Evolutionary conservation across 2,888 invertebrate genomes (phyloP), one percentile per base, ranked within the genome.

Genomic region (Nomada ferruginata): DNA sequence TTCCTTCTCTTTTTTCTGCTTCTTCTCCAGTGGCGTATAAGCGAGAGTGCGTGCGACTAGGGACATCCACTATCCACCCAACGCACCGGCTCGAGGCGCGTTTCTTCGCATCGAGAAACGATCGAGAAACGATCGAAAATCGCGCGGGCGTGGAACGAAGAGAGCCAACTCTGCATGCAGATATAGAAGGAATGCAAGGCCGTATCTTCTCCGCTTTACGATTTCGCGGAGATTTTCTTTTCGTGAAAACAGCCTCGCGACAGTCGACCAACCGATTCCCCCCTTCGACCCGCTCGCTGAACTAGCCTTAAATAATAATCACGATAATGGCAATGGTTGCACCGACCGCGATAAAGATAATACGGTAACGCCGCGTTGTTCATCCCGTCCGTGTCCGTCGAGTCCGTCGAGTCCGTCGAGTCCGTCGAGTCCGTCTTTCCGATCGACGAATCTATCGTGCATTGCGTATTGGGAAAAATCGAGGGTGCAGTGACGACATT

Each of bases 361-460:
- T 65, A 69, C 59, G 70, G 77, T 69, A 64, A 70, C n/a, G 63
- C 47, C 77, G 84, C 69, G 79, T 68, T 81, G 26, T 86, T 79
- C 82, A 82, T 79, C 84, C 76, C 69, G 79, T 80, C 73, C 76
- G 76, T 63, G 72, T 81, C 26, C 79, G 74, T 71, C 76, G 69
- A 74, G 60, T 68, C 36, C 65, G 42, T 52, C 61, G 20, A 20
- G 20, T 20, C 20, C 20, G 20, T 20, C 20, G 20, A 20, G 20
- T 20, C 42, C 79, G 74, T 71, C 76, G 69, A 76, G 63, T 68
- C 36, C 65, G 42, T 52, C 61, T 69, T 55, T 61, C 65, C 79
- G 83, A 83, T 84, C 55, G 71, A 77, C 84, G 84, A 70, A 85
- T 85, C 86, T 86, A 85, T 85, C 82, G 84, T 77, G 77, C 68